Evolutionary conservation across 2,113 vertebrate species (phyloP).

Genomic region (Colius striatus): DNA sequence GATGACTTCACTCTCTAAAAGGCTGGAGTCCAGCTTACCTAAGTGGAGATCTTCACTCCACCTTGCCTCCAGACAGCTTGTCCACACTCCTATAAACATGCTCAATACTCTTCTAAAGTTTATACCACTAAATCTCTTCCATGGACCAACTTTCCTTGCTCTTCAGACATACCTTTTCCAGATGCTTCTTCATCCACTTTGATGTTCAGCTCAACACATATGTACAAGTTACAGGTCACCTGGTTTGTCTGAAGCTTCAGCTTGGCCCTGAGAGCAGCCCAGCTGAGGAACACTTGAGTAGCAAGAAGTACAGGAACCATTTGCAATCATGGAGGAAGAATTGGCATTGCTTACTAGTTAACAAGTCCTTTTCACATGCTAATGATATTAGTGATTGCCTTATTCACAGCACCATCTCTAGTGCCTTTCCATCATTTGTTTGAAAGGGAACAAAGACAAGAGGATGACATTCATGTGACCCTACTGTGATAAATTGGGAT

Average conservation of each 20-base stretch:
- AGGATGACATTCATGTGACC: background rate
- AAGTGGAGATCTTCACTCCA: background rate
- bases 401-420: background rate
- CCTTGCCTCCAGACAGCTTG: background rate
- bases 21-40: background rate
- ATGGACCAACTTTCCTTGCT: background rate
- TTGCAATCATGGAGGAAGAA: background rate
- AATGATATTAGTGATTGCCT: background rate
- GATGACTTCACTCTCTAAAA: background rate
- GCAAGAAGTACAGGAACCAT: background rate
- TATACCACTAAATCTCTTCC: background rate
- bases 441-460: background rate
- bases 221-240: background rate
- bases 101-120: background rate
- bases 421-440: background rate
- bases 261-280: background rate
- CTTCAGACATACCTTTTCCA: background rate
- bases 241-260: background rate
- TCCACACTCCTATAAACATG: fast-evolving
- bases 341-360: background rate
- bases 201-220: background rate
- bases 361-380: background rate
- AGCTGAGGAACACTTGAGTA: background rate
- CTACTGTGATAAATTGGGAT: background rate
- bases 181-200: background rate